These are phyloP conservation scores for Bettongia penicillata DNA, from an alignment of 2,113 vertebrate species.

Conservation along the genomic window DNA sequence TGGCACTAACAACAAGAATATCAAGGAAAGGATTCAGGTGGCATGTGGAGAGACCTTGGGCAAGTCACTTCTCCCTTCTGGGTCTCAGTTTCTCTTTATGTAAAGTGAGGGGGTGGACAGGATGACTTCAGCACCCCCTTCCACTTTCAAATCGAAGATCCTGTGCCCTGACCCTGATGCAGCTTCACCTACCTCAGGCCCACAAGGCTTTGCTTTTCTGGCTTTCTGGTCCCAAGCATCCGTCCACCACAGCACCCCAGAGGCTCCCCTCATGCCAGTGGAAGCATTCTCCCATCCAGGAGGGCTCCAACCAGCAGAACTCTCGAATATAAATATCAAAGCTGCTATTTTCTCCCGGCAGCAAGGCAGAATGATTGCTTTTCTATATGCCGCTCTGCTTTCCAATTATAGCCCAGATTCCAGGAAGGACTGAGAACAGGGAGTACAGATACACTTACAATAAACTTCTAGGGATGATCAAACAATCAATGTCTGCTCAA, in stretches of 20 bases:
- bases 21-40: neutral
- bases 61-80: neutral
- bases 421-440: conserved; percentile 71
- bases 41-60: neutral
- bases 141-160: neutral
- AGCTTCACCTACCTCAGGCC: neutral
- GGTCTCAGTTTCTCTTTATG: neutral
- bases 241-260: neutral
- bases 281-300: neutral
- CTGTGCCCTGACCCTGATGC: neutral
- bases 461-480: conserved; percentile 59
- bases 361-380: conserved; percentile 74
- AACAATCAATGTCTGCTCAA: conserved; percentile 59
- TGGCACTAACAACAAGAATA: neutral
- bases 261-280: neutral
- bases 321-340: conserved; percentile 58
- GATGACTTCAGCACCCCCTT: neutral
- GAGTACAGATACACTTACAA: conserved; percentile 73
- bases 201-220: neutral
- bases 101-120: neutral
- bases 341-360: conserved; percentile 61
- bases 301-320: conserved; percentile 55
- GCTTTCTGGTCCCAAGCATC: neutral
- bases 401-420: conserved; percentile 76
- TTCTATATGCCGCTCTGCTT: conserved; percentile 69